Percentiles rank a stretch among this genome's conserved stretches.
Conservation (phyloP, 1,140 invertebrate species). For the Drosophila saltans region DNA sequence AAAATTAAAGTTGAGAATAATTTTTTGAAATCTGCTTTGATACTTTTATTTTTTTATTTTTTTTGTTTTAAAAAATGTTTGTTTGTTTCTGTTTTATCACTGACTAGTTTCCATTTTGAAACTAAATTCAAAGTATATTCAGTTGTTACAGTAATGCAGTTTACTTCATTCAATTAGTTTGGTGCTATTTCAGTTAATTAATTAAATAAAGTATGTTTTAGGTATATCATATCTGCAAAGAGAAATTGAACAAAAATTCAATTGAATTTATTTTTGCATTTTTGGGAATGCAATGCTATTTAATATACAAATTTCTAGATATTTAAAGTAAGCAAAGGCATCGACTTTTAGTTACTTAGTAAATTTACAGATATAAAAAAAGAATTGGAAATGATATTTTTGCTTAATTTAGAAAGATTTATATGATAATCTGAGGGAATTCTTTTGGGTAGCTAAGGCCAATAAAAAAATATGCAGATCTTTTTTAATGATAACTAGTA, state of each 20-base stretch:
- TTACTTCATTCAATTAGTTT: background rate
- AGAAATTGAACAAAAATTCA: conserved; percentile 2
- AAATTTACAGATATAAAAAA: background rate
- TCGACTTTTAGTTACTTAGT: background rate
- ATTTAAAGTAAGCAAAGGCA: background rate
- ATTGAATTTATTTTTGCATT: conserved; percentile 1
- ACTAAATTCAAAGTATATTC: conserved; percentile 3
- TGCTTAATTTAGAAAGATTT: no score
- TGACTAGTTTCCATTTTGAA: background rate
- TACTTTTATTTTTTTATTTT: background rate
- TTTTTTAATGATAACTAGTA: no score
- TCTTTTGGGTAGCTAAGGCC: no score
- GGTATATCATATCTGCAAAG: background rate
- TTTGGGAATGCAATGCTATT: background rate
- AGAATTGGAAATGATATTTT: no score
- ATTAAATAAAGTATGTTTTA: background rate
- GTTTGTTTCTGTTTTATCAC: background rate
- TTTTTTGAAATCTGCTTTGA: no score
- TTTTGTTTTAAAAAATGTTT: background rate
- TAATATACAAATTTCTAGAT: background rate
- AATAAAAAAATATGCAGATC: no score
- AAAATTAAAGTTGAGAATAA: background rate
- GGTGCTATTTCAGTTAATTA: conserved; percentile 6
- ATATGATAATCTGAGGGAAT: no score
- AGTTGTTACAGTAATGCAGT: background rate